phyloP scores from a whole-genome alignment of 2,113 vertebrate species.

The Gallinago jamesoni region DNA sequence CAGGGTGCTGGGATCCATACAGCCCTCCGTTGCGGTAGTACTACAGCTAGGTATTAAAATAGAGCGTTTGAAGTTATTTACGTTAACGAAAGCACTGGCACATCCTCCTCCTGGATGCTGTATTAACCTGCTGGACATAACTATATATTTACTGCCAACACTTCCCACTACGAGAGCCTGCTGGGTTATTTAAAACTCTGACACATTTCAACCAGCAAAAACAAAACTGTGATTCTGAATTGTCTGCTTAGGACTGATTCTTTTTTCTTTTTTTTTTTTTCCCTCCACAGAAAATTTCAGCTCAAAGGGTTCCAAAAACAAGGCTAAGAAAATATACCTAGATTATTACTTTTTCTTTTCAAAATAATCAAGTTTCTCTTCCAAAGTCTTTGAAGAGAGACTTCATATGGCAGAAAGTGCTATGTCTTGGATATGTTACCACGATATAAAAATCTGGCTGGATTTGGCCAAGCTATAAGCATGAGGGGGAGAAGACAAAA shows the following conservation, averaged over 20 bases:
- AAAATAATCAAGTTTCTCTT: neutral
- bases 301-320: neutral
- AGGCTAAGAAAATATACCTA: neutral
- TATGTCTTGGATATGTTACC: neutral
- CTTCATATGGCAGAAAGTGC: neutral
- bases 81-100: neutral
- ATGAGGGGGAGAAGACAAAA: neutral
- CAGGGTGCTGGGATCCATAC: neutral
- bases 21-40: neutral
- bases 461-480: neutral
- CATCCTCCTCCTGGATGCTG: neutral
- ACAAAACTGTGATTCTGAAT: neutral
- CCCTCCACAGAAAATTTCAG: neutral
- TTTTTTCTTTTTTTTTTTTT: neutral
- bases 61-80: neutral
- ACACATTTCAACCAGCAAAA: neutral
- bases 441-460: neutral
- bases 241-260: neutral
- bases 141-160: neutral
- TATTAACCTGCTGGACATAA: neutral
- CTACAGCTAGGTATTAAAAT: neutral
- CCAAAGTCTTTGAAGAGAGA: neutral
- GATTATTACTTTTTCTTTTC: neutral
- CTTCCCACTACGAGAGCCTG: neutral
- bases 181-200: neutral